Conservation (phyloP, 2,797 vertebrate genomes). For the Mormyrops attenuatus region DNA sequence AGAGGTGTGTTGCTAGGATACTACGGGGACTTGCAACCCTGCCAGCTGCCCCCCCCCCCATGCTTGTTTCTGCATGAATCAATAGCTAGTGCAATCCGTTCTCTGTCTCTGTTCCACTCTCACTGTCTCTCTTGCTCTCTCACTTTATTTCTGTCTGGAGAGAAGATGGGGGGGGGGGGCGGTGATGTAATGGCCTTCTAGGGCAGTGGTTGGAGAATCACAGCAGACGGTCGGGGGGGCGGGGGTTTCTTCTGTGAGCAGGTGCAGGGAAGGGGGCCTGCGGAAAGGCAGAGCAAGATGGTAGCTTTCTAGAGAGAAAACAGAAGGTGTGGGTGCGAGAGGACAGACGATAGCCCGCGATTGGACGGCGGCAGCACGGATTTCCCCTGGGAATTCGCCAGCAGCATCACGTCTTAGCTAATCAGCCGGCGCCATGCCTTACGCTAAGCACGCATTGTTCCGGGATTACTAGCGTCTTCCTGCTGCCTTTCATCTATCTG, state of each 20-base stretch:
- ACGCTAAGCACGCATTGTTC: not conserved
- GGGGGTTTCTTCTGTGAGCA: slow-evolving; percentile 1
- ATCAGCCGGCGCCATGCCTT: not conserved
- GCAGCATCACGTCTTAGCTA: not conserved
- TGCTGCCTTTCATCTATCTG: not conserved
- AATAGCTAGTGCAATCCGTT: not conserved
- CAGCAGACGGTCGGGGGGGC: not conserved
- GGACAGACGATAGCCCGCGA: not conserved
- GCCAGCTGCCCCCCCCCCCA: not conserved
- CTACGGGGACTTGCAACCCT: slow-evolving; percentile 5
- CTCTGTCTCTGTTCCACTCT: not conserved
- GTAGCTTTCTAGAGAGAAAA: not conserved
- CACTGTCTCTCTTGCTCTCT: not conserved
- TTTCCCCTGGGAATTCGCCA: not conserved
- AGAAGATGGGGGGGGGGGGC: not conserved
- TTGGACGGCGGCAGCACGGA: not conserved
- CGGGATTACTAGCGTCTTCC: not conserved
- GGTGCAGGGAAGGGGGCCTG: slow-evolving; percentile 9
- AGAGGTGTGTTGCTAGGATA: slow-evolving; percentile 15
- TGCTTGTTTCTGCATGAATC: not conserved
- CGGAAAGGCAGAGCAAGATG: slow-evolving; percentile 17
- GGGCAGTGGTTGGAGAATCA: slow-evolving; percentile 12
- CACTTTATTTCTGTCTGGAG: not conserved
- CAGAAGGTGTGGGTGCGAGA: not conserved
- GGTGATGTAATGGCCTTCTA: slow-evolving; percentile 19